Base-by-base conservation (phyloP, 2,113 vertebrate genomes). In the Balaenoptera acutorostrata region DNA sequence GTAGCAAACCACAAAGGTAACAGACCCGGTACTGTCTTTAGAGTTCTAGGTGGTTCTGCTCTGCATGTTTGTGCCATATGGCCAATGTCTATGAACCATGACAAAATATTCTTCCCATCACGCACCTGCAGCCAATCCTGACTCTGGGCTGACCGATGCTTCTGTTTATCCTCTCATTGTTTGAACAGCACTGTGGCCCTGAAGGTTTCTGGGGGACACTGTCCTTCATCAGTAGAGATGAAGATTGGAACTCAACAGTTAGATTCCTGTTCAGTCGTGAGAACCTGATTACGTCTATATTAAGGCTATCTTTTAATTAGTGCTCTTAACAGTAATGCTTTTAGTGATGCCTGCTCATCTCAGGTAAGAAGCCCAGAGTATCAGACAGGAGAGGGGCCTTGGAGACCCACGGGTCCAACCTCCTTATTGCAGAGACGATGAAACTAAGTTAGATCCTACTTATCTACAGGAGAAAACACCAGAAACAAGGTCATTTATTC, bases 141-240 rank as follows among this genome's bases (percentile, higher is more conserved):
- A 41, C 3, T 27, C 3, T 33, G 4, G 0, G 17, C 14, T n/a
- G 33, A 69, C 80, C 41, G 57, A 33, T 4, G 31, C 5, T 8
- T 6, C 46, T 41, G 8, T 27, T 46, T 39, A 10, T 41, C 36
- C 13, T 86, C 20, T 87, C 4, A 0, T 10, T 29, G 10, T 44
- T 20, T 69, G 49, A 41, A 59, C 13, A 49, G 77, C 6, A 4
- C 1, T 6, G 15, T 14, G n/a, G 52, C 25, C 61, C 64, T 74
- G 80, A 7, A 80, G 84, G 15, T 46, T 85, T 61, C 29, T 15
- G 3, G 17, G 13, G 33, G 44, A 23, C 36, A 59, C 39, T 66
- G 71, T 95, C 61, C 52, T 52, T 52, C 52, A 52, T 15, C 52
- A 33, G 52, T 15, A 2, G 8, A 13, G 63, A 41, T 13, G 49